phyloP scores from a whole-genome alignment of 2,797 vertebrate genomes.

The Harpagifer antarcticus region DNA sequence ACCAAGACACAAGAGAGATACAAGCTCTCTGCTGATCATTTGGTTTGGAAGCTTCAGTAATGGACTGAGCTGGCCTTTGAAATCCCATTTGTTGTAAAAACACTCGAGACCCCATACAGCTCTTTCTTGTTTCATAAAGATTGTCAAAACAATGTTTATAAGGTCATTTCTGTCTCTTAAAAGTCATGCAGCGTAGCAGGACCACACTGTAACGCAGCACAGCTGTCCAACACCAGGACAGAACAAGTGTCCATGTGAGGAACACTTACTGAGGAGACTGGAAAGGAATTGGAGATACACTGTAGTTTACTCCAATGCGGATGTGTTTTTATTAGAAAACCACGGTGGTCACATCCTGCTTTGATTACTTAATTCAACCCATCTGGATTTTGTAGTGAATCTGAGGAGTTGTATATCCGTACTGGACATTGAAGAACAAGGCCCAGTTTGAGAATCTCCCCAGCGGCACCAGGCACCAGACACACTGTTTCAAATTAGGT shows the following conservation, averaged over 20 bases:
- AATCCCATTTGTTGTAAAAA: constrained; percentile 39
- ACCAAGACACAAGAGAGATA: constrained; percentile 15
- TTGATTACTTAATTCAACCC: constrained; percentile 63
- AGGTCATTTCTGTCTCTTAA: constrained; percentile 22
- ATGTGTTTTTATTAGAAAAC: constrained; percentile 67
- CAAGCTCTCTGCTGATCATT: constrained; percentile 5
- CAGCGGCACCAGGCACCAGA: constrained; percentile 12
- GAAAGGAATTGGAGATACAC: constrained; percentile 43
- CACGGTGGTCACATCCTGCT: constrained; percentile 71
- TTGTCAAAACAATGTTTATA: constrained; percentile 23
- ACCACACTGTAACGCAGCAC: constrained; percentile 31
- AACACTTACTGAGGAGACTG: constrained; percentile 24
- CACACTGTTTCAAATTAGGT: constrained; percentile 11
- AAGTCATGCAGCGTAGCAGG: constrained; percentile 12
- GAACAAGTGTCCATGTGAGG: constrained; percentile 13
- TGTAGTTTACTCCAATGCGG: constrained; percentile 58
- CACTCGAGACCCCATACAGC: constrained; percentile 14
- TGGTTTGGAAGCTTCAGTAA: constrained; percentile 8
- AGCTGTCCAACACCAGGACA: constrained; percentile 26
- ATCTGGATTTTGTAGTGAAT: constrained; percentile 68
- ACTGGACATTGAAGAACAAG: constrained; percentile 21
- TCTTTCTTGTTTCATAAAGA: constrained; percentile 11
- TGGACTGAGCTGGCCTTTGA: constrained; percentile 16
- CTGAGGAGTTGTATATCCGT: constrained; percentile 48
- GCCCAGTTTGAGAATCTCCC: constrained; percentile 20